phyloP scores from a whole-genome alignment of 2,888 invertebrate genomes.

The Fragum whitleyi region DNA sequence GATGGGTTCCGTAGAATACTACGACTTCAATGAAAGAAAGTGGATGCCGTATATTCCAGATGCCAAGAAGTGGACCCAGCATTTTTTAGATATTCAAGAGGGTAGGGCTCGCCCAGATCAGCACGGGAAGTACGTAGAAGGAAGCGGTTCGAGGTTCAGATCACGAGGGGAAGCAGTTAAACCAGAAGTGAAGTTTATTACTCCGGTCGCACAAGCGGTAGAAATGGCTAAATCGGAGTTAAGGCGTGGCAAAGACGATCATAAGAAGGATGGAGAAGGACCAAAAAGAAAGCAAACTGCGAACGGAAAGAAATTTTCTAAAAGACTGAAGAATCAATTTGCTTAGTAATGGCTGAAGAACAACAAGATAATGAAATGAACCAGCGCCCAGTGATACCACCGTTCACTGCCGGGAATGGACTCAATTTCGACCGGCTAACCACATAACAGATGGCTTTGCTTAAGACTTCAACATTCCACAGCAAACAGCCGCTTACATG shows the following conservation, averaged over 20 bases:
- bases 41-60: slow-evolving; percentile 37
- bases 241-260: neutral
- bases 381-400: neutral
- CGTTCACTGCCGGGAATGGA: neutral
- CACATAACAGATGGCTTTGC: neutral
- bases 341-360: neutral
- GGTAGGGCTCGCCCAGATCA: slow-evolving; percentile 11
- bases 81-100: slow-evolving; percentile 28
- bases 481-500: slow-evolving; percentile 11
- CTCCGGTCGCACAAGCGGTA: slow-evolving; percentile 37
- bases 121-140: neutral
- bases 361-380: neutral
- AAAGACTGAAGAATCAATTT: neutral
- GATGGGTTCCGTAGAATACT: slow-evolving; percentile 37
- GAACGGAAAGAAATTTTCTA: neutral
- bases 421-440: slow-evolving; percentile 9
- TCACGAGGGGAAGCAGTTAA: neutral
- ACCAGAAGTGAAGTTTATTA: slow-evolving; percentile 17
- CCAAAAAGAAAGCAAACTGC: neutral
- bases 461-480: slow-evolving; percentile 15
- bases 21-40: slow-evolving; percentile 24
- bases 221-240: slow-evolving; percentile 44
- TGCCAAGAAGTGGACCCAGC: slow-evolving; percentile 16
- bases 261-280: slow-evolving; percentile 2
- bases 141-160: neutral